Evolutionary conservation across 2,113 vertebrate genomes (phyloP).

Genomic region (Vidua chalybeata): DNA sequence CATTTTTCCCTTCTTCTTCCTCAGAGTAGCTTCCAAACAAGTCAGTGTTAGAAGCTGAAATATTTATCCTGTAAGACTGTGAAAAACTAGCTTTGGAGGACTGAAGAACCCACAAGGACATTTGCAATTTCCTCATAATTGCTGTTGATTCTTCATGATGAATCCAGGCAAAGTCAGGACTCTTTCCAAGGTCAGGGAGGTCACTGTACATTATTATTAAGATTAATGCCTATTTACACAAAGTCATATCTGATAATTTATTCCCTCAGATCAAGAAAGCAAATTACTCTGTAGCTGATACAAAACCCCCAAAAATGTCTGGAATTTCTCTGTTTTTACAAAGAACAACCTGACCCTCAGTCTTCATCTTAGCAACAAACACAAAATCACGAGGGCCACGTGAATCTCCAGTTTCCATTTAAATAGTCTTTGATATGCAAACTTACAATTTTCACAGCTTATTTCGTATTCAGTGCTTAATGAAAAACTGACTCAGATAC

Average conservation of each 20-base stretch:
- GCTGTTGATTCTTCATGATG: neutral
- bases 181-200: neutral
- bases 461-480: neutral
- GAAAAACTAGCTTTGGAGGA: neutral
- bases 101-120: neutral
- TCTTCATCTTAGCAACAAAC: neutral
- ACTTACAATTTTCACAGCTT: neutral
- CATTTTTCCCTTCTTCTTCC: neutral
- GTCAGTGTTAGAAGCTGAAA: neutral
- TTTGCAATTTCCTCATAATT: neutral
- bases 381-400: rapidly evolving
- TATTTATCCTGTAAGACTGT: neutral
- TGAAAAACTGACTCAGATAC: neutral
- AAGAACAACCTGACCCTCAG: neutral
- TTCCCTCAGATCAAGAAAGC: neutral
- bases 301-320: rapidly evolving
- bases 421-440: neutral
- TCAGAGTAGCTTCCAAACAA: neutral
- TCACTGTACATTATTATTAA: neutral
- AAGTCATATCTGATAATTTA: neutral
- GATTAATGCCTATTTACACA: neutral
- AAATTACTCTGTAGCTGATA: neutral
- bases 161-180: neutral
- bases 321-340: neutral
- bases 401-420: neutral